Percentiles rank a stretch among this genome's conserved stretches.
Conservation (phyloP, 2,888 invertebrate genomes). For the Tipula confusa region DNA sequence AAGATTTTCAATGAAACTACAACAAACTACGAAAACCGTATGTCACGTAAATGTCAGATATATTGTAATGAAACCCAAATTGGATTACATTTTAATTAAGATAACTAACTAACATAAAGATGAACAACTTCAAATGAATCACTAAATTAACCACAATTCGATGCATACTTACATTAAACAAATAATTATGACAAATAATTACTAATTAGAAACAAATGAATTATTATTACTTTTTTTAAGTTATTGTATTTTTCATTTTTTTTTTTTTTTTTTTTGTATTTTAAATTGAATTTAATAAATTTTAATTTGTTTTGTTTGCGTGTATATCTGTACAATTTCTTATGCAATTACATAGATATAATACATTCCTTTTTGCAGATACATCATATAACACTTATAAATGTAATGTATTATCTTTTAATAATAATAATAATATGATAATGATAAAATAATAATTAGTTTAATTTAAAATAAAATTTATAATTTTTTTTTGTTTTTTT, state of each 20-base stretch:
- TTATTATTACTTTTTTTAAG: neutral
- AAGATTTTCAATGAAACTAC: too few species aligned
- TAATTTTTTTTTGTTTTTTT: neutral
- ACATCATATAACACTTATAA: neutral
- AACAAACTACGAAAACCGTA: too few species aligned
- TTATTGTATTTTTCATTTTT: neutral
- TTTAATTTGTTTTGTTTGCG: neutral
- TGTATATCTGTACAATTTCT: constrained; percentile 12
- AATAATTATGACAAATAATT: neutral
- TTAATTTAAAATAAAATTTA: neutral
- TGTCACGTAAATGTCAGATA: too few species aligned
- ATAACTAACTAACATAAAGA: too few species aligned
- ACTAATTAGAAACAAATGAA: neutral
- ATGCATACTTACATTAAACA: neutral
- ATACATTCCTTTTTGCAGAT: neutral
- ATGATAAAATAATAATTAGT: neutral
- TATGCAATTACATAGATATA: neutral
- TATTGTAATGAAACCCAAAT: too few species aligned
- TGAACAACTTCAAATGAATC: too few species aligned
- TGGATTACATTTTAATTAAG: too few species aligned
- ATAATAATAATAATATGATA: neutral
- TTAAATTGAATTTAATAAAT: constrained; percentile 1
- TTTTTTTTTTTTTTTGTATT: neutral
- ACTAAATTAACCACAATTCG: too few species aligned
- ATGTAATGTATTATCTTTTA: neutral